These are phyloP conservation scores for Thereuonema tuberculata DNA, from an alignment of 1,140 invertebrate genomes.

Conservation along the genomic window DNA sequence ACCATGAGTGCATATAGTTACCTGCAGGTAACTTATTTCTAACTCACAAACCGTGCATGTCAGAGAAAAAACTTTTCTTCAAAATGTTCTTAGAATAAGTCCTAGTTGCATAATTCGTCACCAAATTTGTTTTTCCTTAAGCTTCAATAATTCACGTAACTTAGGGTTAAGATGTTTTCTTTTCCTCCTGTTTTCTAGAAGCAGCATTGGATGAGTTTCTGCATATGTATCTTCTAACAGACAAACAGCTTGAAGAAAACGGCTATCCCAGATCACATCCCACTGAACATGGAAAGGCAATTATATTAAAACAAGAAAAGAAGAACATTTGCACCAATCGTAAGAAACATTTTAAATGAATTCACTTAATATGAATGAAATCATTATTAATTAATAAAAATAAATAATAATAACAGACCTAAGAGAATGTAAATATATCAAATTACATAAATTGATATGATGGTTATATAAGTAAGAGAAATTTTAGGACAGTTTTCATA, in stretches of 20 bases:
- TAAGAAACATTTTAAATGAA: no score
- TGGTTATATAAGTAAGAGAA: no score
- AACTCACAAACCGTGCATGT: neutral
- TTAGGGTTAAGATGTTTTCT: neutral
- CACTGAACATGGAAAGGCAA: conserved; percentile 29
- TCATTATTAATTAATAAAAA: no score
- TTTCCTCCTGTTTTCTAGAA: no score
- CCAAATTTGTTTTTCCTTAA: neutral
- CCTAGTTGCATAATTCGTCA: neutral
- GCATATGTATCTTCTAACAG: conserved; percentile 47
- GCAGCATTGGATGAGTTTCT: conserved; percentile 32
- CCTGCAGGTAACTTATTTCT: neutral
- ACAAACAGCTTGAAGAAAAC: conserved; percentile 64
- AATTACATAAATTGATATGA: no score
- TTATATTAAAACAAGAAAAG: conserved; percentile 15
- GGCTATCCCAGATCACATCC: conserved; percentile 63
- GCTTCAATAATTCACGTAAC: neutral
- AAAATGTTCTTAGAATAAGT: neutral
- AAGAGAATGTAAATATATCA: no score
- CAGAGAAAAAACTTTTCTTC: neutral
- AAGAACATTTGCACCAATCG: no score
- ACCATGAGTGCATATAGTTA: neutral
- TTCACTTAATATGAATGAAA: no score
- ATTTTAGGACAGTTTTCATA: conserved; percentile 11
- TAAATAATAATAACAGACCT: no score